Base-by-base conservation (phyloP, 2,888 invertebrate species). In the Aphidius colemani region DNA sequence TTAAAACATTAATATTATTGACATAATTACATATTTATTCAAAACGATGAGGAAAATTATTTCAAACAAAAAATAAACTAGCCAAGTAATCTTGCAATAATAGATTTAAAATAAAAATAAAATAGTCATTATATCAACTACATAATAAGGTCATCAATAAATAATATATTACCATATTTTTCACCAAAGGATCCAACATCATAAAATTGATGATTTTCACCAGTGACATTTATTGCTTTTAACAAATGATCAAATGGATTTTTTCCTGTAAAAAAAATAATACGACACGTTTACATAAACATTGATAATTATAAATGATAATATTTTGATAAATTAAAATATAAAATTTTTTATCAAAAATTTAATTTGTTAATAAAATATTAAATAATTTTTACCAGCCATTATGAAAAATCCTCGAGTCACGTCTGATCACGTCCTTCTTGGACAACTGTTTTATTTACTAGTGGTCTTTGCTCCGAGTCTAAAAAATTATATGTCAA, bases 161-260 rank as follows among this genome's bases (percentile, higher is more conserved):
- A 30, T 5, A 30, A 30, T 30, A 30, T 30, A 30, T 89, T 85
- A 96, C 96, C 90, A 86, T 94, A 96, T 84, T 93, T 88, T 45
- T 86, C 81, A 66, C 93, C 91, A 46, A 97, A 85, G 9, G 86
- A 84, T 6, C 88, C 79, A 55, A 97, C 76, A 80, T 96, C 93
- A 82, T 88, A 98, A 80, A 92, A 98, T 65, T 89, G 88, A 81
- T 87, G 94, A 3, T 86, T 83, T 67, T 88, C 87, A 0, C 88
- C 89, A 67, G 85, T 83, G 7, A 91, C 81, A 1, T 83, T 82
- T 7, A 92, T 75, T 0, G 84, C 84, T 77, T 89, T 90, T 67
- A 92, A 75, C 44, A 89, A 82, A 55, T 85, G 82, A 59, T 84
- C 80, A 75, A 86, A 93, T 0, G 92, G 92, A 80, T 92, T 90